Evolutionary conservation across 2,797 vertebrate genomes (phyloP).

Genomic region (Oceanodroma leucorhoa): DNA sequence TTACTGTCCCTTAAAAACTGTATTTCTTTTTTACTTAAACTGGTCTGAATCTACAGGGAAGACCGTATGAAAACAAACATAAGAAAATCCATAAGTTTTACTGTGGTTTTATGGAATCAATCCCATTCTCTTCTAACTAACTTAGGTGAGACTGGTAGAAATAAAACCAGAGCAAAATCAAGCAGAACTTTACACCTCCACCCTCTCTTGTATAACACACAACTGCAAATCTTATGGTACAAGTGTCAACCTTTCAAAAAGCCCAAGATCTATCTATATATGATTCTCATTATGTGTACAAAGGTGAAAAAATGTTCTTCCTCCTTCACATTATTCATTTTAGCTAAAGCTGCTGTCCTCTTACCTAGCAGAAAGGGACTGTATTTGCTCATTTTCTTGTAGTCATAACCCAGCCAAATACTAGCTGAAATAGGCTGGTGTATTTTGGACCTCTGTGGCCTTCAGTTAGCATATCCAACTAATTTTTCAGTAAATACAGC

Average conservation of each 20-base stretch:
- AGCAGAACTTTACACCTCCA: background rate
- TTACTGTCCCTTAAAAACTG: background rate
- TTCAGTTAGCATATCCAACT: background rate
- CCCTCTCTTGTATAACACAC: background rate
- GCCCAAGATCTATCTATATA: background rate
- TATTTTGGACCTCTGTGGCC: background rate
- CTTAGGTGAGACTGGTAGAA: background rate
- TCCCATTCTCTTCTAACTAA: background rate
- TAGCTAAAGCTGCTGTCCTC: background rate
- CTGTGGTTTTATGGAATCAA: background rate
- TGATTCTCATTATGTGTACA: background rate
- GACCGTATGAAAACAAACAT: background rate
- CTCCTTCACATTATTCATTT: background rate
- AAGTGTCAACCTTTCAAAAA: background rate
- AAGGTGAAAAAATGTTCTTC: background rate
- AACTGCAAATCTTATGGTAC: fast-evolving
- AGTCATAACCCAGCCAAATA: background rate
- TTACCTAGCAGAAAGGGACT: background rate
- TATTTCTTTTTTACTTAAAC: background rate
- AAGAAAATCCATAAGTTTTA: background rate
- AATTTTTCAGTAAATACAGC: background rate
- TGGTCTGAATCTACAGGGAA: background rate
- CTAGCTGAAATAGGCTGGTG: background rate
- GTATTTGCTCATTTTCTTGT: background rate
- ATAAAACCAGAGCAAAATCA: background rate